phyloP scores from a whole-genome alignment of 2,888 invertebrate species.

The Phortica okadai region DNA sequence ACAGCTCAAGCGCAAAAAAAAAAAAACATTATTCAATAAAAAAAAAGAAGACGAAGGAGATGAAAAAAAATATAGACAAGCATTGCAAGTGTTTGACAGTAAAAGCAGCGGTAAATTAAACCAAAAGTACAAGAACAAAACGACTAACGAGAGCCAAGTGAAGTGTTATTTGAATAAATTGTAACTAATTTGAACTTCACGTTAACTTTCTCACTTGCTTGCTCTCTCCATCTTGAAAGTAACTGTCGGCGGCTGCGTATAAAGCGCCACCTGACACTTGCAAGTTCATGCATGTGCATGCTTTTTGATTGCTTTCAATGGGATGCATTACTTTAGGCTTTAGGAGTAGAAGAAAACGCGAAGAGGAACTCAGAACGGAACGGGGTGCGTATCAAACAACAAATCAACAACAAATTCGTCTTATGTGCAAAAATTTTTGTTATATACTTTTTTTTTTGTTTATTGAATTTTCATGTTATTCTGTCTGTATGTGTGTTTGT shows the following conservation, averaged over 20 bases:
- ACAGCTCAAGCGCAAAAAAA: background rate
- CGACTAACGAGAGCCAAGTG: too few relatives aligned
- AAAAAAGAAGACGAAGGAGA: background rate
- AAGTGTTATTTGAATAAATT: too few relatives aligned
- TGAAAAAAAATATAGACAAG: background rate
- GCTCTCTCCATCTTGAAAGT: background rate
- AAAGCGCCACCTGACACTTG: background rate
- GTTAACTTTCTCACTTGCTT: background rate
- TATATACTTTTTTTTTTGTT: background rate
- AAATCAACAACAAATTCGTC: background rate
- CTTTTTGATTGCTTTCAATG: constrained; percentile 9
- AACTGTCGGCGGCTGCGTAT: background rate
- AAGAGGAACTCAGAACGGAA: background rate
- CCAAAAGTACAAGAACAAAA: too few relatives aligned
- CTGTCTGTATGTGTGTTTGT: background rate
- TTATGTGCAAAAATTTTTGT: background rate
- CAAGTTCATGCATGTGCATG: background rate
- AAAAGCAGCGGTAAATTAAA: too few relatives aligned
- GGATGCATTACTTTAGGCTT: constrained; percentile 1
- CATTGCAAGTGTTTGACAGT: background rate
- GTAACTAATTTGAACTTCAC: too few relatives aligned
- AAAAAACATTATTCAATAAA: background rate
- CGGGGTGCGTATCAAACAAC: background rate
- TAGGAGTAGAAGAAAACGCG: background rate
- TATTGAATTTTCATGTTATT: background rate